phyloP scores from a whole-genome alignment of 1,140 invertebrate species.

The Tribolium castaneum region DNA sequence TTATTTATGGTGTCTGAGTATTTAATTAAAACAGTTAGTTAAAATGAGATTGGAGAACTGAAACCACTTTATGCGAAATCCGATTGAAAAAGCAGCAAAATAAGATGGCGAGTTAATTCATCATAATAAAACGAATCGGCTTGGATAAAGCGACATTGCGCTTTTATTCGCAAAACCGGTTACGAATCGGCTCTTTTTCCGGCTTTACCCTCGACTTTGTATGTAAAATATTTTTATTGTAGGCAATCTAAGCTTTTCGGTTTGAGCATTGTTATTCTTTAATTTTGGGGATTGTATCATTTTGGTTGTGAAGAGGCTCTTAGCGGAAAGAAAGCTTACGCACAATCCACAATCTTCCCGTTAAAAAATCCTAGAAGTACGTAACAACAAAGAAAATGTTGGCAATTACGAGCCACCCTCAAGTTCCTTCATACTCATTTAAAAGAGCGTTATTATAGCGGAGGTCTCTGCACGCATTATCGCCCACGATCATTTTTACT shows the following conservation, averaged over 20 bases:
- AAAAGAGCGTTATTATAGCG: conserved; percentile 14
- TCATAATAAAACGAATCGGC: neutral
- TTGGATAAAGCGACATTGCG: neutral
- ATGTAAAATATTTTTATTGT: conserved; percentile 6
- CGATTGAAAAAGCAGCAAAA: neutral
- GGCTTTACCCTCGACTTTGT: neutral
- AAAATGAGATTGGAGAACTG: neutral
- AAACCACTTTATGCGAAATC: neutral
- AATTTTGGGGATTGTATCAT: neutral
- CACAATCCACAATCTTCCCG: neutral
- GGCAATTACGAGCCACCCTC: conserved; percentile 12
- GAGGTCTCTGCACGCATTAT: conserved; percentile 11
- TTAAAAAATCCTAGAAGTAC: conserved; percentile 27
- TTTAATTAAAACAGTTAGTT: too few species aligned
- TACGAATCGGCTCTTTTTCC: neutral
- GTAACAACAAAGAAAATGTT: conserved; percentile 22
- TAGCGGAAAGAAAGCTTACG: neutral
- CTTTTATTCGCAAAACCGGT: neutral
- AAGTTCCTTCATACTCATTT: conserved; percentile 24
- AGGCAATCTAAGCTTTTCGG: neutral
- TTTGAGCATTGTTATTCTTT: conserved; percentile 10
- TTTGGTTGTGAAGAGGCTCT: conserved; percentile 18
- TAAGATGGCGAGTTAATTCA: neutral
- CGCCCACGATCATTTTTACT: neutral
- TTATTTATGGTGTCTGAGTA: too few species aligned